phyloP scores from a whole-genome alignment of 2,888 invertebrate genomes.

The Cheilosia impressa region DNA sequence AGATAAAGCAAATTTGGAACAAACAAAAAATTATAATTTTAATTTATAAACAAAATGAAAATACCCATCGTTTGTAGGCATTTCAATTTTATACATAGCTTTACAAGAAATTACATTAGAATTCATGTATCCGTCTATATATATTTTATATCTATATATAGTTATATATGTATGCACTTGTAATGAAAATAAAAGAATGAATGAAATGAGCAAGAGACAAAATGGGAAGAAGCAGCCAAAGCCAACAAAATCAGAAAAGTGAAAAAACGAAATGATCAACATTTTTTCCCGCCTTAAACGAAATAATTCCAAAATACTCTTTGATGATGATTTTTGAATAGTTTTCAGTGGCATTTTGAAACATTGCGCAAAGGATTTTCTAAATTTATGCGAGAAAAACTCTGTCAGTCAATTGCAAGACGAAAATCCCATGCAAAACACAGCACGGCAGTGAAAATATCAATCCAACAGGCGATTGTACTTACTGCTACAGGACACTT shows the following conservation, averaged over 20 bases:
- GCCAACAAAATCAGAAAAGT: conserved; percentile 30
- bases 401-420: conserved; percentile 37
- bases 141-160: conserved; percentile 8
- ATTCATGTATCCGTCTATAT: conserved; percentile 12
- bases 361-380: conserved; percentile 16
- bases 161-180: conserved; percentile 39
- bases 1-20: background rate
- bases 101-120: conserved; percentile 16
- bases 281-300: conserved; percentile 71
- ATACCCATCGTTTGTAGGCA: background rate
- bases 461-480: background rate
- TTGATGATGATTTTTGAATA: conserved; percentile 11
- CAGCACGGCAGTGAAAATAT: conserved; percentile 20
- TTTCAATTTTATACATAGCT: conserved; percentile 1
- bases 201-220: conserved; percentile 41
- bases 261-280: conserved; percentile 62
- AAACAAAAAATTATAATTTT: no score
- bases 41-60: conserved; percentile 8
- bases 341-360: background rate
- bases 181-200: conserved; percentile 43
- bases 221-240: conserved; percentile 25
- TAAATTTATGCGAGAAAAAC: conserved; percentile 53
- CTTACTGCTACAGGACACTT: conserved; percentile 29
- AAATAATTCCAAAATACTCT: conserved; percentile 24
- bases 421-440: conserved; percentile 63